phyloP scores from a whole-genome alignment of 2,888 invertebrate species.

The Cantharis rustica region DNA sequence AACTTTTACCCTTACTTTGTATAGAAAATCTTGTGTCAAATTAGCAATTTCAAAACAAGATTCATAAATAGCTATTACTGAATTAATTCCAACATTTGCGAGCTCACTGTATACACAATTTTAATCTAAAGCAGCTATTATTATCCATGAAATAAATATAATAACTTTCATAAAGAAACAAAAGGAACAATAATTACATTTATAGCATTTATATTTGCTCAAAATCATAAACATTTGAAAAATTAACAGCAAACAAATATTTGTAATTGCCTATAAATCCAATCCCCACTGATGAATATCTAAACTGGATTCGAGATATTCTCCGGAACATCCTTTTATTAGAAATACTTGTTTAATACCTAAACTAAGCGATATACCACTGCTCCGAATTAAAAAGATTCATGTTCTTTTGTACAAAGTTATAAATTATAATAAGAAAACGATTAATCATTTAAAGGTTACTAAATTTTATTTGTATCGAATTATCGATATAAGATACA shows the following conservation, averaged over 20 bases:
- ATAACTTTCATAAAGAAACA: not conserved
- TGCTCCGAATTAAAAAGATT: not conserved
- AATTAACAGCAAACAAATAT: no score
- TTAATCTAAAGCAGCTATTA: no score
- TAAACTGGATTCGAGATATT: not conserved
- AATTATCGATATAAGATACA: not conserved
- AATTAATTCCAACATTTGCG: no score
- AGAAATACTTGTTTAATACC: not conserved
- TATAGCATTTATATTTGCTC: not conserved
- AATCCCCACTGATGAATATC: no score
- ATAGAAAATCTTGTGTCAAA: no score
- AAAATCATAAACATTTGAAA: not conserved
- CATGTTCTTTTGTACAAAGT: not conserved
- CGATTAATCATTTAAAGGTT: not conserved
- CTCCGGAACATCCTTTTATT: not conserved
- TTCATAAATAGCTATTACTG: no score
- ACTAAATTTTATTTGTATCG: not conserved
- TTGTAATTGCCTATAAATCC: no score
- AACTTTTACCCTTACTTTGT: no score
- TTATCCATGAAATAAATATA: not conserved
- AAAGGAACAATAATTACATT: not conserved
- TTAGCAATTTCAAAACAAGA: no score
- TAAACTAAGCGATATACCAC: not conserved
- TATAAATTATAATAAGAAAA: not conserved
- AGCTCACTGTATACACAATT: not conserved